Conservation (phyloP, 2,797 vertebrate species). For the Malacoctenus gilli region DNA sequence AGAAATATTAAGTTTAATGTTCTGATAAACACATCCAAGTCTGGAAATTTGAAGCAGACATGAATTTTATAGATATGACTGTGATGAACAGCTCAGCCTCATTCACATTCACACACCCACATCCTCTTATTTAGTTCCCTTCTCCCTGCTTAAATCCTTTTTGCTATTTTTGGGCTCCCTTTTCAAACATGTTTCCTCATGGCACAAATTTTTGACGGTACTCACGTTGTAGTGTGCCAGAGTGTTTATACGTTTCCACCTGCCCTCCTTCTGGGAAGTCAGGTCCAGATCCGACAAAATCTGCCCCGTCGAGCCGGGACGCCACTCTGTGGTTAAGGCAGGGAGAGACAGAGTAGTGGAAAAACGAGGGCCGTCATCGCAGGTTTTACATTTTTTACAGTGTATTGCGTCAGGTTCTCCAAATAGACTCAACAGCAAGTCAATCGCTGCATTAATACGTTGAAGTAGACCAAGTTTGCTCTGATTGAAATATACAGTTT, state of each 20-base stretch:
- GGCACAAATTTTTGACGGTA: slow-evolving; percentile 13
- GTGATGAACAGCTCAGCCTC: slow-evolving; percentile 20
- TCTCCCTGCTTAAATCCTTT: slow-evolving; percentile 15
- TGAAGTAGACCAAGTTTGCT: too few relatives aligned
- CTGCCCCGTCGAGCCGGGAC: slow-evolving; percentile 95
- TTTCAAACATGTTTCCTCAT: slow-evolving; percentile 1
- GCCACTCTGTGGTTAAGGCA: slow-evolving; percentile 87
- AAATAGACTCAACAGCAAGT: too few relatives aligned
- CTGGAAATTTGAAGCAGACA: slow-evolving; percentile 14
- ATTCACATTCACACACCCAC: slow-evolving; percentile 37
- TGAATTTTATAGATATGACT: slow-evolving; percentile 6
- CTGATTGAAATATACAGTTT: too few relatives aligned
- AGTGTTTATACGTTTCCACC: slow-evolving; percentile 94
- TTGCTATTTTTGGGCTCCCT: slow-evolving; percentile 10
- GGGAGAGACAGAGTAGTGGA: slow-evolving; percentile 5
- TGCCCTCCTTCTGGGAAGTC: slow-evolving; percentile 95
- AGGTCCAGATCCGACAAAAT: slow-evolving; percentile 96
- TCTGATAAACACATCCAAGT: too few relatives aligned
- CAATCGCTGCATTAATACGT: too few relatives aligned
- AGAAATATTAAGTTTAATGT: not conserved
- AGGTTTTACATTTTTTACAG: not conserved
- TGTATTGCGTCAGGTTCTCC: too few relatives aligned
- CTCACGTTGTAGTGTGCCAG: slow-evolving; percentile 98
- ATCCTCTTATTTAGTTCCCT: slow-evolving; percentile 20
- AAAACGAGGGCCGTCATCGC: not conserved